These are phyloP conservation scores for Acanthornis magna DNA, from an alignment of 2,797 vertebrate species.

Conservation along the genomic window DNA sequence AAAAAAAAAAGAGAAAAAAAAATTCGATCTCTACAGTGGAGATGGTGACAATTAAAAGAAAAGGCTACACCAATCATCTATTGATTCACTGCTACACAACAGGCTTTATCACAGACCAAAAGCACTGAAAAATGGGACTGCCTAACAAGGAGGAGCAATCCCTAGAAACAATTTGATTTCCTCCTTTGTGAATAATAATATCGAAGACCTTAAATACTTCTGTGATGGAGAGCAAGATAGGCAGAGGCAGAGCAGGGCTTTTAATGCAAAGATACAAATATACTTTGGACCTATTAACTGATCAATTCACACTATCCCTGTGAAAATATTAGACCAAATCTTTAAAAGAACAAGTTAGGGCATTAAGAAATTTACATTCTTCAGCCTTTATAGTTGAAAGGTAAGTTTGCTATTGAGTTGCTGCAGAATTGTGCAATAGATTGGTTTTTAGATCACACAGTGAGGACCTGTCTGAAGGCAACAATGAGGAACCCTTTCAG, in stretches of 20 bases:
- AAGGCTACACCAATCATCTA: constrained; percentile 21
- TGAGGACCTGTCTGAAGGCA: background rate
- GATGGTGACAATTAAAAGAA: constrained; percentile 39
- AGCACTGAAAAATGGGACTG: constrained; percentile 4
- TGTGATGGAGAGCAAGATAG: background rate
- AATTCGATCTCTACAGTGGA: background rate
- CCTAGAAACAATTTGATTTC: constrained; percentile 11
- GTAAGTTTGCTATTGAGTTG: background rate
- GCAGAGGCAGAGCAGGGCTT: background rate
- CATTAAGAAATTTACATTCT: background rate
- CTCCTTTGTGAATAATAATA: background rate
- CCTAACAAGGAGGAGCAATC: background rate
- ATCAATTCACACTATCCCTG: background rate
- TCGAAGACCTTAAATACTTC: background rate
- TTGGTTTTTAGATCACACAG: background rate
- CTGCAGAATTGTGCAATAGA: background rate
- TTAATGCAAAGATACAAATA: background rate
- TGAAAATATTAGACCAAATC: background rate
- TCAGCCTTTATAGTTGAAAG: background rate
- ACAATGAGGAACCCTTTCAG: background rate
- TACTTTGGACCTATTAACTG: background rate
- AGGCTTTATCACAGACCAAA: background rate
- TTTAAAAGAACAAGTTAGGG: background rate
- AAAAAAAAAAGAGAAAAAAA: background rate
- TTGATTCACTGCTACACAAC: constrained; percentile 12